A percentile compares a stretch with the other conserved stretches of the same genome.
Conservation (phyloP, 1,140 invertebrate species). For the Copidosoma floridanum region DNA sequence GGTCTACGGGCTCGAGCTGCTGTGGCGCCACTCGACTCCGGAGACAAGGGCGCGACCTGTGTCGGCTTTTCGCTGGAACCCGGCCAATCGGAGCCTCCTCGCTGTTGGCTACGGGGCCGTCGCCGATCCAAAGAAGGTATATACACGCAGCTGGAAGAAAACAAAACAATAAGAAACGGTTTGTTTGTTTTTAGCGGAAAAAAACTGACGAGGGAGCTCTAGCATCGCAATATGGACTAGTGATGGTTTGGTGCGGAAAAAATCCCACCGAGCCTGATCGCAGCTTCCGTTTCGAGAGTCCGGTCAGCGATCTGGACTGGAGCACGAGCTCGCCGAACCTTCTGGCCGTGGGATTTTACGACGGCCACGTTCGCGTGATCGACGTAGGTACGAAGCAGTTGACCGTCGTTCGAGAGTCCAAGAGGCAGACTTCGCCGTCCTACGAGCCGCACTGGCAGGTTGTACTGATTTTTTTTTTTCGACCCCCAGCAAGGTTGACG, state of each 20-base stretch:
- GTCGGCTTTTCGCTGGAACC: constrained; percentile 64
- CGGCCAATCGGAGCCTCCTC: constrained; percentile 63
- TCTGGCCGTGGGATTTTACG: constrained; percentile 75
- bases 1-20: constrained; percentile 61
- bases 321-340: constrained; percentile 69
- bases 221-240: constrained; percentile 55
- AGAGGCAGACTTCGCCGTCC: constrained; percentile 57
- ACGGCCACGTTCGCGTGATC: constrained; percentile 73
- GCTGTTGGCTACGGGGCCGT: constrained; percentile 67
- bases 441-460: constrained; percentile 68
- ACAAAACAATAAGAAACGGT: constrained; percentile 41
- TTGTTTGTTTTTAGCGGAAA: no score
- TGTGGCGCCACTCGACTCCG: constrained; percentile 64
- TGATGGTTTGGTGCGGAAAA: constrained; percentile 82
- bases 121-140: not conserved
- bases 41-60: constrained; percentile 56
- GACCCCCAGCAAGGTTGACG: no score
- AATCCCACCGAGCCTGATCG: constrained; percentile 81
- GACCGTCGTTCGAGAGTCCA: constrained; percentile 58
- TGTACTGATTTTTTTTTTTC: no score
- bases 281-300: constrained; percentile 65
- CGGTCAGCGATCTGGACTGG: constrained; percentile 74
- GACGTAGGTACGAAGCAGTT: constrained; percentile 63
- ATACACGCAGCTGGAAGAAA: constrained; percentile 36
- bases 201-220: not conserved